These are phyloP conservation scores for Oceanodroma tethys DNA, from an alignment of 2,113 vertebrate genomes.

Conservation along the genomic window DNA sequence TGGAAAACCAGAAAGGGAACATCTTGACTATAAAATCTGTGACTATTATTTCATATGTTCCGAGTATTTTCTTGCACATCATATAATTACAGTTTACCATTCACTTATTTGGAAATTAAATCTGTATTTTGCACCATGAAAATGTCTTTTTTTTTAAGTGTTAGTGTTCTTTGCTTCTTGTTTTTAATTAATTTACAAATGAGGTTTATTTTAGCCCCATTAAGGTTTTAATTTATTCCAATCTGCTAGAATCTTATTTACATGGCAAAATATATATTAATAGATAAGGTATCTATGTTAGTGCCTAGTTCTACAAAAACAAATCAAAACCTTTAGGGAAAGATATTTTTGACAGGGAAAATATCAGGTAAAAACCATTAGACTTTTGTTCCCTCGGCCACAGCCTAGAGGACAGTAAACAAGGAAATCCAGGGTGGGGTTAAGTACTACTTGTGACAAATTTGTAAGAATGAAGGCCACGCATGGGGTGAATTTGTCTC, in stretches of 20 bases:
- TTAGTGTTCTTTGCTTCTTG: not conserved
- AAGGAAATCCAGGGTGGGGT: not conserved
- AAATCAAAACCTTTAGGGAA: not conserved
- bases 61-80: not conserved
- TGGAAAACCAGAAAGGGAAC: slow-evolving; percentile 17
- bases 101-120: slow-evolving; percentile 26
- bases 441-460: not conserved
- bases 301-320: not conserved
- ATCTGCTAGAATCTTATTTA: not conserved
- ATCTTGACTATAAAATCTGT: slow-evolving; percentile 45
- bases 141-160: not conserved
- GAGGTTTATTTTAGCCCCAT: not conserved
- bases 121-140: slow-evolving; percentile 5
- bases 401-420: not conserved
- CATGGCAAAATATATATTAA: not conserved
- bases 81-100: slow-evolving; percentile 19
- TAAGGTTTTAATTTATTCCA: slow-evolving; percentile 21
- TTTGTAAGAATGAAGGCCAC: not conserved
- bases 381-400: not conserved
- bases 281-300: not conserved
- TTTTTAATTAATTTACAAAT: slow-evolving; percentile 40
- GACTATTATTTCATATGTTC: slow-evolving; percentile 4
- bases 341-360: not conserved
- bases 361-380: not conserved
- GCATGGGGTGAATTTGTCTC: not conserved